These are phyloP conservation scores for Suncus etruscus DNA, from an alignment of 2,113 vertebrate genomes.

Conservation along the genomic window DNA sequence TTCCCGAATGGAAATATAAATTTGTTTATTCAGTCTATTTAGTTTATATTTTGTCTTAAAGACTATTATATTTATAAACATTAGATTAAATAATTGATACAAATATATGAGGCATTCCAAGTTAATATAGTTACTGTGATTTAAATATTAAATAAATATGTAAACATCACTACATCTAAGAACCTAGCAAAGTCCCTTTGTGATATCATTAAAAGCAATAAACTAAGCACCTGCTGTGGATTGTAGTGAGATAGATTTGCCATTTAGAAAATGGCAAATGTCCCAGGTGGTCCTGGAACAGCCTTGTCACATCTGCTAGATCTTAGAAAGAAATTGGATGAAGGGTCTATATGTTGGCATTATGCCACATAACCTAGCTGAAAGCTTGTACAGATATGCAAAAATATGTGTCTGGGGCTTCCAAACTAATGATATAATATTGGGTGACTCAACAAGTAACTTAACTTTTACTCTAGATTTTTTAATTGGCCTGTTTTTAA, in stretches of 20 bases:
- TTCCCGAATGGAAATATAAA: background rate
- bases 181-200: conserved; percentile 40
- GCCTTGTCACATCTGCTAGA: conserved; percentile 73
- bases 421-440: conserved; percentile 7
- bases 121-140: background rate
- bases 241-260: conserved; percentile 62
- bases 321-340: conserved; percentile 28
- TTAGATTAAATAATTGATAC: conserved; percentile 23
- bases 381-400: conserved; percentile 3
- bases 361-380: conserved; percentile 51
- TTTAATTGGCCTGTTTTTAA: background rate
- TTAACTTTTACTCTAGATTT: background rate
- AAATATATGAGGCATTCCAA: background rate
- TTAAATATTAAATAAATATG: background rate
- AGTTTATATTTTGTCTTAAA: conserved; percentile 20
- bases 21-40: conserved; percentile 25
- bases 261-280: conserved; percentile 40
- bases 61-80: background rate
- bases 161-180: background rate
- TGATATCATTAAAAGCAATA: conserved; percentile 54
- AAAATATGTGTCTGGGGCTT: background rate
- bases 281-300: conserved; percentile 78
- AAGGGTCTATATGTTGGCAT: conserved; percentile 46
- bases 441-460: background rate
- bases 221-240: conserved; percentile 70